Conservation (phyloP, 2,888 invertebrate genomes). For the Lasioglossum pauxillum region DNA sequence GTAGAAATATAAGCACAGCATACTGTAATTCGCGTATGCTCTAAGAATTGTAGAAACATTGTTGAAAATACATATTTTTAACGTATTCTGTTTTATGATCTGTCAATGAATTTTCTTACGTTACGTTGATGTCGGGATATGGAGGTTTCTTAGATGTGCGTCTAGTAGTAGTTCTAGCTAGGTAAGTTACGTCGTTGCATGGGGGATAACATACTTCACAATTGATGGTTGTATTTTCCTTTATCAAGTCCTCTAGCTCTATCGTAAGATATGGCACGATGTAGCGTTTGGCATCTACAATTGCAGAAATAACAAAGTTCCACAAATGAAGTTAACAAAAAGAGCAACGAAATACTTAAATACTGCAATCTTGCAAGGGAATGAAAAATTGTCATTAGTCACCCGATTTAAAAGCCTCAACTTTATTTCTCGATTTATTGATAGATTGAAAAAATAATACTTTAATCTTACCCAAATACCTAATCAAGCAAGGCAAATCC, state of each 20-base stretch:
- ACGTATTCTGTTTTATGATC: neutral
- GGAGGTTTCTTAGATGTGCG: neutral
- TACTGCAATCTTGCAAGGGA: neutral
- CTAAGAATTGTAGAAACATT: neutral
- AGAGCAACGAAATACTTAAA: neutral
- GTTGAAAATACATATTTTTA: neutral
- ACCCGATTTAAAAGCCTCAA: neutral
- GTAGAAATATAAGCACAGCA: conserved; percentile 79
- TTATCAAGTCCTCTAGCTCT: neutral
- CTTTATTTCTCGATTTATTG: neutral
- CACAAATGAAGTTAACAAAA: neutral
- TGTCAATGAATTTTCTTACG: neutral
- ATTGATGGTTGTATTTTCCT: conserved; percentile 36
- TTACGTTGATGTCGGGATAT: neutral
- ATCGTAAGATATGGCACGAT: conserved; percentile 79
- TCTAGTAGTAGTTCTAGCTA: conserved; percentile 46
- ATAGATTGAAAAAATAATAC: neutral
- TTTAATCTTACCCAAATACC: conserved; percentile 60
- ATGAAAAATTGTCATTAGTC: neutral
- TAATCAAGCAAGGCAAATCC: conserved; percentile 66
- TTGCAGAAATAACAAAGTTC: neutral
- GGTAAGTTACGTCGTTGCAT: conserved; percentile 75
- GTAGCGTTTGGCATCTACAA: conserved; percentile 84
- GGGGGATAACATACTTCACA: conserved; percentile 76
- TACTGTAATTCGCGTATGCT: conserved; percentile 65